Conservation (phyloP, 2,113 vertebrate genomes). For the Scopus umbretta region DNA sequence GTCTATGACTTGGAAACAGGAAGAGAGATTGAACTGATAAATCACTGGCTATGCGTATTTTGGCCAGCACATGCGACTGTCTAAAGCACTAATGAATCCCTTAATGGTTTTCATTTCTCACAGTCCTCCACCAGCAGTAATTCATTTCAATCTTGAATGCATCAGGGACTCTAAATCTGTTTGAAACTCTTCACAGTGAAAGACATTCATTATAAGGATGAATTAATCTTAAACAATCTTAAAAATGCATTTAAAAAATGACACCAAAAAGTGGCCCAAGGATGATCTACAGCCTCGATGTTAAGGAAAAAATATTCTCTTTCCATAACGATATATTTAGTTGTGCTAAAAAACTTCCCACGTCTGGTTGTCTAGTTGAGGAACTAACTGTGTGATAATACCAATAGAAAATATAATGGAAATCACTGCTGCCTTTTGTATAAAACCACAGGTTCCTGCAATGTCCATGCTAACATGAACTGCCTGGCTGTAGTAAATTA, state of each 20-base stretch:
- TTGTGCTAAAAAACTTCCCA: background rate
- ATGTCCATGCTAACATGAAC: background rate
- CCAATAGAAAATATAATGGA: background rate
- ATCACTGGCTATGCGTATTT: background rate
- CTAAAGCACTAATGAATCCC: slow-evolving; percentile 26
- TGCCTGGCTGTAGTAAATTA: background rate
- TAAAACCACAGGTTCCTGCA: background rate
- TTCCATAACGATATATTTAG: background rate
- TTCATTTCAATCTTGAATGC: slow-evolving; percentile 13
- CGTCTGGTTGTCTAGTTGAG: background rate
- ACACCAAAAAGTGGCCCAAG: background rate
- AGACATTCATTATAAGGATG: background rate
- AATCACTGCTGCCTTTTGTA: background rate
- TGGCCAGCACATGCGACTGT: background rate
- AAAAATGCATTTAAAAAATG: slow-evolving; percentile 19
- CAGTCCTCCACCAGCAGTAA: background rate
- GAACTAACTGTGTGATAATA: background rate
- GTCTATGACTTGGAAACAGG: background rate
- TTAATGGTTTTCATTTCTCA: background rate
- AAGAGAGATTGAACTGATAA: background rate
- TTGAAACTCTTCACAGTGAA: slow-evolving; percentile 2
- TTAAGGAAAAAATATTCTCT: background rate
- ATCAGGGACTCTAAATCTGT: background rate
- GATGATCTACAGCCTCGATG: background rate
- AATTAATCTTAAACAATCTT: background rate